Evolutionary conservation across 2,888 invertebrate species (phyloP), one percentile per base, ranked within the genome.

Genomic region (Cheilosia vernalis): DNA sequence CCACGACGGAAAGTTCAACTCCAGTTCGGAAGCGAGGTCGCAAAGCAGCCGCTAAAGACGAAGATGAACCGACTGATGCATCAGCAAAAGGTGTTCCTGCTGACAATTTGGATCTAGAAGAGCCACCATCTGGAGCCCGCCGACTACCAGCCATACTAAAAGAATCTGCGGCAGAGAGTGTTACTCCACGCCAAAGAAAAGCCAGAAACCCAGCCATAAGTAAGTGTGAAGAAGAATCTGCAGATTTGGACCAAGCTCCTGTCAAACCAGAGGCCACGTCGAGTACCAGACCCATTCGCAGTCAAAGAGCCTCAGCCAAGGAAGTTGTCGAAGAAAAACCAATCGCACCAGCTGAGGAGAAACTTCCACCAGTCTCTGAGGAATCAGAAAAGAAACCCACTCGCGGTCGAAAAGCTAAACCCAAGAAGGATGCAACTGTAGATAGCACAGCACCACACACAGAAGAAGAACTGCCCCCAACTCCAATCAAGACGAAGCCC

Each of bases 361-460:
- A 44, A 44, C 17, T 44, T 9, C 44, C 44, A n/a, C 17, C 17
- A 7, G 47, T 47, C 19, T 9, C 47, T 17, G 33, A 44, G 1
- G 15, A 42, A 19, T 6, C 37, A 7, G 15, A 44, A 66, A 53
- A 40, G n/a, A 74, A 47, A 40, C 21, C 47, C 2, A 37, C 17
- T 37, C 77, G 77, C 1, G 63, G 69, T n/a, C 69, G 69, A 37
- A 44, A 27, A 15, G 61, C 24, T 15, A 13, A 13, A 15, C 1
- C 40, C 4, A 76, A 76, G 27, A 63, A 51, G n/a, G 44, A 76
- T 10, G 37, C 64, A 19, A 19, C 27, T 21, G 3, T 17, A 6
- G 69, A 81, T 6, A 64, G n/a, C 60, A 33, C 40, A 3, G 37
- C 56, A 1, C 49, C 61, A 1, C 66, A 66, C 15, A 49, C 49